These are phyloP conservation scores for Hyalella azteca DNA, from an alignment of 2,888 invertebrate species.

Conservation along the genomic window DNA sequence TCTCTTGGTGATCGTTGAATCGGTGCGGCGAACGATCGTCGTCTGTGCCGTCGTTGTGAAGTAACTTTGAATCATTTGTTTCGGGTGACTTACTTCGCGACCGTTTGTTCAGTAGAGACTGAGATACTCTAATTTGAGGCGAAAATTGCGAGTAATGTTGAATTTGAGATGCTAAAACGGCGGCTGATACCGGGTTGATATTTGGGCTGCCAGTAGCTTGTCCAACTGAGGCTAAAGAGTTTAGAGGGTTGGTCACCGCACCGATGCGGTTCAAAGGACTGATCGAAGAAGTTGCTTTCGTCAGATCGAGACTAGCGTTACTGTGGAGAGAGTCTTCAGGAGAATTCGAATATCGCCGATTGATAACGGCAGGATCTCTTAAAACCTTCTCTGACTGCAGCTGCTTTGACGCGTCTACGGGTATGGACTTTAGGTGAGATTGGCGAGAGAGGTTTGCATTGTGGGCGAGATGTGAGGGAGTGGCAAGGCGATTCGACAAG, in stretches of 20 bases:
- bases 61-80: background rate
- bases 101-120: background rate
- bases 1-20: background rate
- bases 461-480: background rate
- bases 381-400: conserved; percentile 25
- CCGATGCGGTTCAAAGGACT: background rate
- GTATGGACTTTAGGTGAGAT: background rate
- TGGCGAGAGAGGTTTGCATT: background rate
- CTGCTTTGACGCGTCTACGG: background rate
- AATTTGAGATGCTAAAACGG: background rate
- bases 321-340: conserved; percentile 42
- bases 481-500: background rate
- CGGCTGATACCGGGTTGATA: conserved; percentile 9
- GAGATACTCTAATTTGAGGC: conserved; percentile 4
- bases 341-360: conserved; percentile 42
- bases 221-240: background rate
- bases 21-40: conserved; percentile 4
- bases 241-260: background rate
- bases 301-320: conserved; percentile 52
- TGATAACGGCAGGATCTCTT: conserved; percentile 45
- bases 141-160: background rate
- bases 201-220: conserved; percentile 25
- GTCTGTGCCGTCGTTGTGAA: background rate
- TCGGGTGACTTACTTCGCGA: conserved; percentile 1
- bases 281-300: conserved; percentile 40